A percentile compares a stretch with the other conserved stretches of the same genome.
phyloP scores from a whole-genome alignment of 2,888 invertebrate genomes.

The Julus scanicus region DNA sequence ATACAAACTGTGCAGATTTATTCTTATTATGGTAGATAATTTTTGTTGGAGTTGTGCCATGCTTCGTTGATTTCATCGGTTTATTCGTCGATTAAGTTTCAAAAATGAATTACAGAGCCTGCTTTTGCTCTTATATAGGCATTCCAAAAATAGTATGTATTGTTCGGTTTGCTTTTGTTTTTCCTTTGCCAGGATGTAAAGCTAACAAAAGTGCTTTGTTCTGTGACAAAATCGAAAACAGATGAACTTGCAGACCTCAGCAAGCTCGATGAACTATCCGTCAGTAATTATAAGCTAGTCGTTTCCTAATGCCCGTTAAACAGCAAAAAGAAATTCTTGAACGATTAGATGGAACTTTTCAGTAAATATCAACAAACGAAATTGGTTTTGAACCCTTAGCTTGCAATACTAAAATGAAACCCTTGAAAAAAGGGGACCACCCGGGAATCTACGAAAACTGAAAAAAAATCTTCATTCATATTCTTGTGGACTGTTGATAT shows the following conservation, averaged over 20 bases:
- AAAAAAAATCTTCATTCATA: neutral
- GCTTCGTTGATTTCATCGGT: neutral
- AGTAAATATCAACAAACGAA: constrained; percentile 23
- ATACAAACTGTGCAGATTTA: no score
- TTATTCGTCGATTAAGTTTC: neutral
- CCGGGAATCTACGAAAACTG: neutral
- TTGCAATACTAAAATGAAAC: neutral
- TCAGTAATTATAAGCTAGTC: neutral
- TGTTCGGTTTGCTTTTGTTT: constrained; percentile 19
- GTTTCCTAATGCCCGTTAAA: neutral
- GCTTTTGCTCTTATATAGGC: neutral
- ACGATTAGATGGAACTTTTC: neutral
- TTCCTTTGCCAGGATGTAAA: constrained; percentile 1
- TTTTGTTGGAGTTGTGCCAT: no score
- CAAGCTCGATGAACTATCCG: constrained; percentile 9
- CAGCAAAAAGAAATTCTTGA: neutral
- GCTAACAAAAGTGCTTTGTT: constrained; percentile 7
- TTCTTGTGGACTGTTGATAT: neutral
- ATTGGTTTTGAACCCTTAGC: neutral
- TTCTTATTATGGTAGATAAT: no score
- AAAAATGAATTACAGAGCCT: neutral
- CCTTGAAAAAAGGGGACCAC: neutral
- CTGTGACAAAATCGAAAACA: constrained; percentile 6
- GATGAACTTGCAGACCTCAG: constrained; percentile 1
- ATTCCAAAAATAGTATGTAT: neutral